phyloP scores from a whole-genome alignment of 1,140 invertebrate genomes.

The Triops cancriformis region DNA sequence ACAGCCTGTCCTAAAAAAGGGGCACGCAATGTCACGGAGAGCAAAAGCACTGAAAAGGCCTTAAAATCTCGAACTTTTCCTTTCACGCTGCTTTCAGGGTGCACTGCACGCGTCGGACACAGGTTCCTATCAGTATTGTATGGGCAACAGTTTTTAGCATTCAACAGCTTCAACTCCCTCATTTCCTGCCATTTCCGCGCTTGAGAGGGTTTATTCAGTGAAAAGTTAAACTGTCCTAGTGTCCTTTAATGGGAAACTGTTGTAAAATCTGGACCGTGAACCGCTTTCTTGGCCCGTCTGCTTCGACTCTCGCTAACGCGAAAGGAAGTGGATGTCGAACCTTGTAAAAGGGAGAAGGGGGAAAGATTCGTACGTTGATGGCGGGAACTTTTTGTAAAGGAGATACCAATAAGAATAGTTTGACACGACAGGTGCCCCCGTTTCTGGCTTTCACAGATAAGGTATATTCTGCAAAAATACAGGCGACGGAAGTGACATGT shows the following conservation, averaged over 20 bases:
- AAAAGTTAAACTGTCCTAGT: not conserved
- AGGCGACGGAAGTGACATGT: not conserved
- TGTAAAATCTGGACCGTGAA: constrained; percentile 10
- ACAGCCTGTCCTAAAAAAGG: not conserved
- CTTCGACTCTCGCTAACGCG: not conserved
- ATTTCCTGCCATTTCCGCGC: not conserved
- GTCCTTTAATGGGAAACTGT: not conserved
- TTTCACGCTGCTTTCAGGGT: not conserved
- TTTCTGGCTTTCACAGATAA: not conserved
- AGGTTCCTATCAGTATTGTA: not conserved
- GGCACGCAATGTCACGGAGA: not conserved
- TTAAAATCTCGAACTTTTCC: not conserved
- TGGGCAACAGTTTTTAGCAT: not conserved
- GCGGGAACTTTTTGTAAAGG: not conserved
- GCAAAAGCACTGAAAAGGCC: not conserved
- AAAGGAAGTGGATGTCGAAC: constrained; percentile 2
- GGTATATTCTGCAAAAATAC: not conserved
- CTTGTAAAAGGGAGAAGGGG: not conserved
- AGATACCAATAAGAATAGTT: not conserved
- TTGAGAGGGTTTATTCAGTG: constrained; percentile 1
- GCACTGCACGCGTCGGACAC: not conserved
- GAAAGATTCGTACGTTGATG: not conserved
- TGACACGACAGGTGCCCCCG: not conserved
- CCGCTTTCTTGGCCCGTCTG: not conserved
- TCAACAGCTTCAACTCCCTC: not conserved